A percentile compares a stretch with the other conserved stretches of the same genome.
These are phyloP conservation scores for Paramisgurnus dabryanus DNA, from an alignment of 2,113 vertebrate species.

Conservation along the genomic window DNA sequence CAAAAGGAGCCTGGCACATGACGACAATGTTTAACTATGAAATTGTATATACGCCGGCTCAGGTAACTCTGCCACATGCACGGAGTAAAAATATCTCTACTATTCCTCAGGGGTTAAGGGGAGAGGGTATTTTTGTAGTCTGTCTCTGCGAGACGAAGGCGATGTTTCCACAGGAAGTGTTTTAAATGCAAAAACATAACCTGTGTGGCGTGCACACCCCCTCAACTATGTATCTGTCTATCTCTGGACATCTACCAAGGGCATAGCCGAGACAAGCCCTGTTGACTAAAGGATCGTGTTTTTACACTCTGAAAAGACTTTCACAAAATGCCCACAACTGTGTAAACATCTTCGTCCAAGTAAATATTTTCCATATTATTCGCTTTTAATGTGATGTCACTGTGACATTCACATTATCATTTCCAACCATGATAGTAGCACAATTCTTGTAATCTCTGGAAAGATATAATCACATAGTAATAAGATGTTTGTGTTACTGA, in stretches of 20 bases:
- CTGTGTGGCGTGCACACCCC: not conserved
- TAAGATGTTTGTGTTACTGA: not conserved
- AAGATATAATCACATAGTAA: not conserved
- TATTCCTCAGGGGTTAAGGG: not conserved
- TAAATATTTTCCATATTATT: constrained; percentile 38
- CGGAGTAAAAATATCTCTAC: constrained; percentile 28
- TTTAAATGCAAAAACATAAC: constrained; percentile 17
- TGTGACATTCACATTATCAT: not conserved
- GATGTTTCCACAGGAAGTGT: not conserved
- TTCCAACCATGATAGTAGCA: not conserved
- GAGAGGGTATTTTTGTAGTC: constrained; percentile 9
- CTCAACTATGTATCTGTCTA: constrained; percentile 1
- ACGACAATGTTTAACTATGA: not conserved
- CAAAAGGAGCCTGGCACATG: not conserved
- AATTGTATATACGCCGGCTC: not conserved
- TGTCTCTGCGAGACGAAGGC: not conserved
- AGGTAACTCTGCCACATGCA: not conserved
- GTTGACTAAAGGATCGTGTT: not conserved
- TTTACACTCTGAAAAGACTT: constrained; percentile 18
- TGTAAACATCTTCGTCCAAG: constrained; percentile 3
- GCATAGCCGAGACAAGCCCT: constrained; percentile 20
- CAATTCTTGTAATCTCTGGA: constrained; percentile 2
- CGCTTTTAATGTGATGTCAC: constrained; percentile 3
- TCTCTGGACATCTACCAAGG: constrained; percentile 38
- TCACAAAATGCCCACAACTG: constrained; percentile 23